A percentile compares a stretch with the other conserved stretches of the same genome.
Conservation (phyloP, 2,888 invertebrate genomes). For the Acronicta psi region DNA sequence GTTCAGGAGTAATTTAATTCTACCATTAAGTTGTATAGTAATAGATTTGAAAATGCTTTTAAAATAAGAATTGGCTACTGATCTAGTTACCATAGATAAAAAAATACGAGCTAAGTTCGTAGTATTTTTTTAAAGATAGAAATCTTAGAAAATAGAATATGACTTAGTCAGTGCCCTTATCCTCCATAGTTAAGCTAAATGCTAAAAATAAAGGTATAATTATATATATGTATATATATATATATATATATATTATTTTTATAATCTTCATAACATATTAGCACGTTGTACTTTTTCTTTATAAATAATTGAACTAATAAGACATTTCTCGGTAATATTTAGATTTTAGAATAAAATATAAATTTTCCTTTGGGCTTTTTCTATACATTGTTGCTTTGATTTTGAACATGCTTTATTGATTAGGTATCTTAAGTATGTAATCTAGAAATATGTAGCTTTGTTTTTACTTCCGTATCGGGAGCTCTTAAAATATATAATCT, state of each 20-base stretch:
- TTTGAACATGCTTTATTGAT: background rate
- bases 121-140: constrained; percentile 47
- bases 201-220: too few relatives aligned
- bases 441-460: background rate
- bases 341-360: constrained; percentile 35
- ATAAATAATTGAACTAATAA: constrained; percentile 57
- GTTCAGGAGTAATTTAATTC: constrained; percentile 15
- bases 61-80: constrained; percentile 47
- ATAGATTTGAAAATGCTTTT: constrained; percentile 40
- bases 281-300: constrained; percentile 38
- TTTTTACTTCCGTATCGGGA: background rate
- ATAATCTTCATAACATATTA: constrained; percentile 31
- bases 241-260: background rate
- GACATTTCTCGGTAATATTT: constrained; percentile 54
- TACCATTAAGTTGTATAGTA: constrained; percentile 39
- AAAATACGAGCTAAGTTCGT: constrained; percentile 44
- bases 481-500: background rate
- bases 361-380: background rate
- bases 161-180: constrained; percentile 66
- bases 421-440: too few relatives aligned
- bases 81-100: constrained; percentile 39
- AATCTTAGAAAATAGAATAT: constrained; percentile 62
- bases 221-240: constrained; percentile 25
- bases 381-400: background rate
- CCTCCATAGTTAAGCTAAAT: constrained; percentile 30